A percentile compares a stretch with the other conserved stretches of the same genome.
phyloP scores from a whole-genome alignment of 2,113 vertebrate genomes.

The Hylia prasina region DNA sequence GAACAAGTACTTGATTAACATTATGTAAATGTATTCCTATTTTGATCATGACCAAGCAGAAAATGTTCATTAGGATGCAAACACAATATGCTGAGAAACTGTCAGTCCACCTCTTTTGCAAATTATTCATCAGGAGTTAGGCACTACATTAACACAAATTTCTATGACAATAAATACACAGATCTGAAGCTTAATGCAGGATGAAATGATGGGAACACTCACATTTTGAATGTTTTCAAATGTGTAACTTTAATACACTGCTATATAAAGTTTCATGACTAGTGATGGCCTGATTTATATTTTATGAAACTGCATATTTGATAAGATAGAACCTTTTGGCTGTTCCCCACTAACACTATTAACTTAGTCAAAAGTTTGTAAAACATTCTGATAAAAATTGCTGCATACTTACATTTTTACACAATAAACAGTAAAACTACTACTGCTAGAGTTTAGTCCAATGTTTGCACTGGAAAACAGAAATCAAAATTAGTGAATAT shows the following conservation, averaged over 20 bases:
- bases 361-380: not conserved
- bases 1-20: conserved; percentile 60
- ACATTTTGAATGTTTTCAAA: not conserved
- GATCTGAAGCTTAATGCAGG: not conserved
- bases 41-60: conserved; percentile 61
- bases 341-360: not conserved
- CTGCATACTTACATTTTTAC: not conserved
- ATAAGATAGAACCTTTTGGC: not conserved
- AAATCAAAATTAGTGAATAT: not conserved
- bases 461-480: not conserved
- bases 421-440: not conserved
- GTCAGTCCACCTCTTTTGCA: conserved; percentile 28
- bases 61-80: conserved; percentile 59
- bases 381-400: not conserved
- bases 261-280: not conserved
- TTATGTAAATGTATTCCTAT: conserved; percentile 58
- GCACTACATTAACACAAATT: conserved; percentile 25
- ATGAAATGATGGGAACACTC: not conserved
- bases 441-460: not conserved
- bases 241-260: not conserved
- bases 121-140: conserved; percentile 40
- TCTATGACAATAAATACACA: conserved; percentile 1
- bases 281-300: not conserved
- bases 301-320: not conserved
- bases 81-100: conserved; percentile 33